phyloP scores from a whole-genome alignment of 2,797 vertebrate species.

The Pantherophis vulpinus region DNA sequence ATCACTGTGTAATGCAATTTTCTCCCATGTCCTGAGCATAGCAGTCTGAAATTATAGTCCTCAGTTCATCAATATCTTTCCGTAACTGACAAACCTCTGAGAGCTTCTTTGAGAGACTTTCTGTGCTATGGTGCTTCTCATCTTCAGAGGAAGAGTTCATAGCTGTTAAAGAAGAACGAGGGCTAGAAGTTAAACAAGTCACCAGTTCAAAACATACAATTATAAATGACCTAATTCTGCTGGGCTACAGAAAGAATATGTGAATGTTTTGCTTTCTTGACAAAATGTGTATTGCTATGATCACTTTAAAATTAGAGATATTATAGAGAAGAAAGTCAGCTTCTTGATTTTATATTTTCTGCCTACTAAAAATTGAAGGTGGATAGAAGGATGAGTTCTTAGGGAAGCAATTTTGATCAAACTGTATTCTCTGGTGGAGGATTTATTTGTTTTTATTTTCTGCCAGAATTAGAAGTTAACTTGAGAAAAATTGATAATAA shows the following conservation, averaged over 20 bases:
- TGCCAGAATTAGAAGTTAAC: not conserved
- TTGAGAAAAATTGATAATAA: not conserved
- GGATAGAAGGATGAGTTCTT: not conserved
- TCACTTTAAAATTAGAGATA: not conserved
- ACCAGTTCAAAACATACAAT: not conserved
- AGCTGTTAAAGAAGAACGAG: slow-evolving; percentile 67
- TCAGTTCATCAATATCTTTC: slow-evolving; percentile 88
- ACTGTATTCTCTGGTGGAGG: not conserved
- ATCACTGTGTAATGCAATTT: slow-evolving; percentile 87
- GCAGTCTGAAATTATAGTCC: slow-evolving; percentile 85
- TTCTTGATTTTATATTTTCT: not conserved
- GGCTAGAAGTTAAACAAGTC: slow-evolving; percentile 32
- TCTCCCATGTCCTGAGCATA: slow-evolving; percentile 93
- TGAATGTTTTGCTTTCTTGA: not conserved
- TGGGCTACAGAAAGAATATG: not conserved
- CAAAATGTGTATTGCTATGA: not conserved
- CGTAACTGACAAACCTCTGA: slow-evolving; percentile 84
- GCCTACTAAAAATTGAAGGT: not conserved
- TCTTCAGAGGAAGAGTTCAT: slow-evolving; percentile 84
- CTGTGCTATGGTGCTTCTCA: slow-evolving; percentile 77
- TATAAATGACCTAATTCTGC: fast-evolving
- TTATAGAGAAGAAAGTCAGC: not conserved
- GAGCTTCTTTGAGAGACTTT: slow-evolving; percentile 81
- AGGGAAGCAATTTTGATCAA: not conserved
- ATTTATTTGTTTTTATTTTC: not conserved